These are phyloP conservation scores for Anolis apletophallus DNA, from an alignment of 2,797 vertebrate genomes.

Conservation along the genomic window DNA sequence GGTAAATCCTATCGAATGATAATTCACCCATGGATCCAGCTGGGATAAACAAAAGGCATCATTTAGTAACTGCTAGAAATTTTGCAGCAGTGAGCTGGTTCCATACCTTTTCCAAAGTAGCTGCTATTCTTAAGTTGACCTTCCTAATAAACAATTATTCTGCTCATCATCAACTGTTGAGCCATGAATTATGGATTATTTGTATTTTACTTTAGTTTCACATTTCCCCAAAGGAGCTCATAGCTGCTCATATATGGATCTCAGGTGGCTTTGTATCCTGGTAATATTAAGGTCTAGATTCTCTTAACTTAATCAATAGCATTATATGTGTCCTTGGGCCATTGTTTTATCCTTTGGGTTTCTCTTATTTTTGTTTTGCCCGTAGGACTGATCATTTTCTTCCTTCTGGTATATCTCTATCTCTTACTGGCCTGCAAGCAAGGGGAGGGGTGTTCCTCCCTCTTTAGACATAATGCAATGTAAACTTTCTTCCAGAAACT, in stretches of 20 bases:
- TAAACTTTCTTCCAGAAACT: not conserved
- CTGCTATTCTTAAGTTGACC: not conserved
- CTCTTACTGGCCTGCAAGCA: not conserved
- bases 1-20: not conserved
- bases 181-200: not conserved
- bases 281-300: not conserved
- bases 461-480: conserved; percentile 9
- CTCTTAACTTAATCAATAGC: not conserved
- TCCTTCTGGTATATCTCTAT: not conserved
- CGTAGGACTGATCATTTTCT: not conserved
- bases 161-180: not conserved
- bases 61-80: not conserved
- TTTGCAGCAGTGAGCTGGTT: not conserved
- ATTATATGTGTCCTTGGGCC: too few species aligned
- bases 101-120: not conserved
- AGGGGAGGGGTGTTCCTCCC: not conserved
- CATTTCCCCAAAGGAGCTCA: not conserved
- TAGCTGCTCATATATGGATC: not conserved
- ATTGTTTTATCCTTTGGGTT: not conserved
- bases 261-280: not conserved
- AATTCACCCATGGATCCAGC: not conserved
- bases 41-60: not conserved
- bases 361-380: not conserved
- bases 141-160: not conserved
- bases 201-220: not conserved